phyloP scores from a whole-genome alignment of 2,888 invertebrate species.

The Calliopum simillimum region DNA sequence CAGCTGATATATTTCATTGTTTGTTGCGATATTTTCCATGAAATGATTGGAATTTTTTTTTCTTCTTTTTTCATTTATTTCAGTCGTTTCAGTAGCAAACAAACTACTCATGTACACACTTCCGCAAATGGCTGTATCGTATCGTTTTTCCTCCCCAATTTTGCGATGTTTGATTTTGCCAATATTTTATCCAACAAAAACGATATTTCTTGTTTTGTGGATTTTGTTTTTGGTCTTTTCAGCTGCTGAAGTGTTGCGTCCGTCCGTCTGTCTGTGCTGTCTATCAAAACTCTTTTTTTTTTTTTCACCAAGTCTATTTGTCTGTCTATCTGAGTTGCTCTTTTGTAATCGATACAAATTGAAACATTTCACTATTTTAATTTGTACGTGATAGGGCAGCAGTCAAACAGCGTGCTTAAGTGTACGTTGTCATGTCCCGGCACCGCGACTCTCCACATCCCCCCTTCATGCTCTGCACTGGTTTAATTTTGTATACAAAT shows the following conservation, averaged over 20 bases:
- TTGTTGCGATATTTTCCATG: not conserved
- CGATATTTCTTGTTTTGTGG: not conserved
- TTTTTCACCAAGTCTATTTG: slow-evolving; percentile 11
- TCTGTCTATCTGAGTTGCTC: slow-evolving; percentile 25
- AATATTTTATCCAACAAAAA: no score
- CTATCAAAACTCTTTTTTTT: slow-evolving; percentile 6
- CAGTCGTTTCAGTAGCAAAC: not conserved
- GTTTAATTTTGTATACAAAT: not conserved
- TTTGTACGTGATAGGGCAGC: slow-evolving; percentile 64
- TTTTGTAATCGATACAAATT: slow-evolving; percentile 54
- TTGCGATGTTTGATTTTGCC: not conserved
- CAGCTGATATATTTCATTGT: not conserved
- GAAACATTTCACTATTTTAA: slow-evolving; percentile 63
- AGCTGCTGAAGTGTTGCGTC: not conserved
- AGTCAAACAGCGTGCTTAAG: slow-evolving; percentile 27
- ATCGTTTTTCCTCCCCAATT: no score
- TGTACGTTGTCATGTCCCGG: no score
- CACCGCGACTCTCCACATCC: not conserved
- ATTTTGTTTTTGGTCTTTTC: not conserved
- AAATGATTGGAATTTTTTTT: not conserved
- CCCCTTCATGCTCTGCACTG: not conserved
- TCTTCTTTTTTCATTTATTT: not conserved
- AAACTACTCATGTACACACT: no score
- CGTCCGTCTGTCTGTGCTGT: not conserved
- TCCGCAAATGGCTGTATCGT: not conserved